These are phyloP conservation scores for Synaphobranchus kaupii DNA, from an alignment of 2,797 vertebrate genomes.

Conservation along the genomic window DNA sequence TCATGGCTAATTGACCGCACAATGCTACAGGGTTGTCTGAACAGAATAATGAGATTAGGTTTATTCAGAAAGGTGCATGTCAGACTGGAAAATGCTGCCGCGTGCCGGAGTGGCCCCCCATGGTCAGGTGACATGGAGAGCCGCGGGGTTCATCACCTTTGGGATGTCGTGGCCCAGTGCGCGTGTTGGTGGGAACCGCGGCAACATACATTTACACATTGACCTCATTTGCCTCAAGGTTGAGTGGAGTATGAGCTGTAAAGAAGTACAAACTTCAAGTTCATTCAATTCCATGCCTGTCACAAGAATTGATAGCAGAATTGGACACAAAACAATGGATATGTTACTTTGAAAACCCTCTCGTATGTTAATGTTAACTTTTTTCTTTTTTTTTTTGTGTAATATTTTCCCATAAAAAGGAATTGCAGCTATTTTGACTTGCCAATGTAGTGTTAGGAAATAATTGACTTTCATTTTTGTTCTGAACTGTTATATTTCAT, in stretches of 20 bases:
- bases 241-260: not conserved
- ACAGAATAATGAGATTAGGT: not conserved
- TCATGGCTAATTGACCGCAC: not conserved
- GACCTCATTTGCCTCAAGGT: no score
- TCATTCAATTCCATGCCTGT: not conserved
- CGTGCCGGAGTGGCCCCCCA: not conserved
- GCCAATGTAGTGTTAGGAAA: not conserved
- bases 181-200: not conserved
- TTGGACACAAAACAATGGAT: not conserved
- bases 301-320: not conserved
- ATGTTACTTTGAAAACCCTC: not conserved
- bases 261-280: not conserved
- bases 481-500: not conserved
- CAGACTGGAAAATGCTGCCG: not conserved
- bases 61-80: not conserved
- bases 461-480: not conserved
- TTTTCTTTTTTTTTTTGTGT: not conserved
- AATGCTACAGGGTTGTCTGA: not conserved
- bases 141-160: no score
- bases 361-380: not conserved
- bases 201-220: no score
- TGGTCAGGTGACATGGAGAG: no score
- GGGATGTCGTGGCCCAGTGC: not conserved
- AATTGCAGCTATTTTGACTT: not conserved
- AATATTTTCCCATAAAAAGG: not conserved